phyloP scores from a whole-genome alignment of 2,113 vertebrate genomes.

The Nerophis ophidion region DNA sequence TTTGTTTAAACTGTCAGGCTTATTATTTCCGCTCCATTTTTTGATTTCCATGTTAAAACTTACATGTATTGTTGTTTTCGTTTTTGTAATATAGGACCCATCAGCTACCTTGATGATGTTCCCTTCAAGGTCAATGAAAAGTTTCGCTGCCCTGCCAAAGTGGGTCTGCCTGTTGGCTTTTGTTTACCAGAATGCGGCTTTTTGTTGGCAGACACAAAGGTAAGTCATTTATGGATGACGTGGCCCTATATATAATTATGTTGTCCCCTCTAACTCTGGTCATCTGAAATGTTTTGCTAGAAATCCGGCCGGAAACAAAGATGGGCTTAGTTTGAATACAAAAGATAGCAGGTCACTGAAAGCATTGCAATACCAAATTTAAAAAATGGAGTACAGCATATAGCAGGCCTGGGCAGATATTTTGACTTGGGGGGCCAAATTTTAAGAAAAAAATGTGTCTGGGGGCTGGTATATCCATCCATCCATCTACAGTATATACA shows the following conservation, averaged over 20 bases:
- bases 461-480: no score
- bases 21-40: neutral
- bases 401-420: no score
- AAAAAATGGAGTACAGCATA: no score
- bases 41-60: neutral
- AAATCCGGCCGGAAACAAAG: no score
- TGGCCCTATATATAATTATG: neutral
- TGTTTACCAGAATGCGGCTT: conserved; percentile 77
- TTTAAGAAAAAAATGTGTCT: no score
- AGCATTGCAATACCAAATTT: no score
- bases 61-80: conserved; percentile 19
- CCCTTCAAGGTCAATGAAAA: conserved; percentile 96
- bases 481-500: no score
- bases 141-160: conserved; percentile 89
- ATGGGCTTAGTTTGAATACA: no score
- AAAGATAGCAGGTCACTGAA: no score
- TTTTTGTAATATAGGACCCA: conserved; percentile 73
- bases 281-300: no score
- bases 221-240: conserved; percentile 50
- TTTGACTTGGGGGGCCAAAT: no score
- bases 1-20: neutral
- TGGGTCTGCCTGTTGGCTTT: conserved; percentile 91
- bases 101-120: conserved; percentile 96
- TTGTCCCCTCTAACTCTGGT: neutral
- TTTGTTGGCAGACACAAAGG: conserved; percentile 77